A percentile compares a stretch with the other conserved stretches of the same genome.
Evolutionary conservation across 2,113 vertebrate species (phyloP).

Genomic region (Riparia riparia): DNA sequence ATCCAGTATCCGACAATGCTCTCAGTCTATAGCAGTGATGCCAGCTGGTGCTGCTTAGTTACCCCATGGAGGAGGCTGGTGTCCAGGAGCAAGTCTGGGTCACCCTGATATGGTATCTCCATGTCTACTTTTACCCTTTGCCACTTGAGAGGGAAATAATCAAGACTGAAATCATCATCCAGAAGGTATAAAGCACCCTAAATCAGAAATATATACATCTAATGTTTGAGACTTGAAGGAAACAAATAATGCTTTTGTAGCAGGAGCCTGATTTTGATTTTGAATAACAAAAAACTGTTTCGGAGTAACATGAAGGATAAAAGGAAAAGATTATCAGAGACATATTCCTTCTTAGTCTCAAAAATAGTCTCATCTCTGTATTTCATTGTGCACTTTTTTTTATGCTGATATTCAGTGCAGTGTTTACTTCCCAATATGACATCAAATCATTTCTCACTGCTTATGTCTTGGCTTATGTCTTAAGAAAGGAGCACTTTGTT

Average conservation of each 20-base stretch:
- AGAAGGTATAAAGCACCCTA: not conserved
- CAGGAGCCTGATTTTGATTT: not conserved
- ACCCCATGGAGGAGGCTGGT: not conserved
- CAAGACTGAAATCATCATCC: not conserved
- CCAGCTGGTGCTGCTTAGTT: not conserved
- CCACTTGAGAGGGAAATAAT: not conserved
- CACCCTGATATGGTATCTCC: fast-evolving
- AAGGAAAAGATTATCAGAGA: not conserved
- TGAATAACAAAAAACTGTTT: not conserved
- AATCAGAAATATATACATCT: not conserved
- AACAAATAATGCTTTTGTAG: not conserved
- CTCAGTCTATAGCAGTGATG: not conserved
- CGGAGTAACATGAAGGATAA: not conserved
- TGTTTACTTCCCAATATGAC: not conserved
- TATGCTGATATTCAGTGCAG: not conserved
- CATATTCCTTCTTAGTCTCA: not conserved
- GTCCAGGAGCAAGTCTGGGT: not conserved
- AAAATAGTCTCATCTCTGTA: not conserved
- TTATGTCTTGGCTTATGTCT: not conserved
- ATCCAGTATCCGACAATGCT: not conserved
- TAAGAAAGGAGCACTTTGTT: not conserved
- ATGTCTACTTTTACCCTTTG: not conserved
- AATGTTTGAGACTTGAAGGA: not conserved
- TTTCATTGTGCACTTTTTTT: not conserved
- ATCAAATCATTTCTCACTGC: not conserved